These are phyloP conservation scores for Aphelenchoides fujianensis DNA, from an alignment of 1,140 invertebrate species.

Conservation along the genomic window DNA sequence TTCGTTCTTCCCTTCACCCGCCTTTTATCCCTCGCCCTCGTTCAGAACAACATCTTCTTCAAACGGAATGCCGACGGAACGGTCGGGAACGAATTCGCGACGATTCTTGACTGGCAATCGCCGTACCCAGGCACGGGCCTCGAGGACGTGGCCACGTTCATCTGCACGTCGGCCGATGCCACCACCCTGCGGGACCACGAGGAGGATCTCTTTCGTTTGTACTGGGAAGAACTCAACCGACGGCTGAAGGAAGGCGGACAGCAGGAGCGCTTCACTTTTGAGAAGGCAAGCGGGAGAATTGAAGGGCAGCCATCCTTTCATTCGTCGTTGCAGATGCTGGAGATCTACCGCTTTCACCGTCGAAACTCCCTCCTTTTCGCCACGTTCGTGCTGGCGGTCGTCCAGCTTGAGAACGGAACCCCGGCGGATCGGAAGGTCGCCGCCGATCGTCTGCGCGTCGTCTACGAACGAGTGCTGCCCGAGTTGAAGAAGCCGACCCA, in stretches of 20 bases:
- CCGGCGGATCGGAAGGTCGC: no score
- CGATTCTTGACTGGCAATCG: not conserved
- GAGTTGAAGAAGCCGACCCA: no score
- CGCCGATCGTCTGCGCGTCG: no score
- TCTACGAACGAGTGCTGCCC: no score
- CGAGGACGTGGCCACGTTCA: not conserved
- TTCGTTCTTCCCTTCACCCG: not conserved
- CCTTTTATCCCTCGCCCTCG: not conserved
- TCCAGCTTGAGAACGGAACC: no score
- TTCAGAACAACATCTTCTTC: conserved; percentile 14
- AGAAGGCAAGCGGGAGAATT: no score
- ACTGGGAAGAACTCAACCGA: not conserved
- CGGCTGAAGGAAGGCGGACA: not conserved
- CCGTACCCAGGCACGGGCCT: not conserved
- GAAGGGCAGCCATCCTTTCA: no score
- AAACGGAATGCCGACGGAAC: conserved; percentile 4
- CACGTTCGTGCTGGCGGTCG: no score
- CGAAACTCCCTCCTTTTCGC: no score
- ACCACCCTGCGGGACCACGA: not conserved
- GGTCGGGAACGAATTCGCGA: not conserved
- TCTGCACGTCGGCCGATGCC: not conserved
- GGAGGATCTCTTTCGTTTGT: not conserved
- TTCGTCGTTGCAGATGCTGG: no score
- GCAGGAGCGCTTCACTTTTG: no score
- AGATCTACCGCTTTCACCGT: no score